These are phyloP conservation scores for Pantherophis vulpinus DNA, from an alignment of 2,797 vertebrate species.

Conservation along the genomic window DNA sequence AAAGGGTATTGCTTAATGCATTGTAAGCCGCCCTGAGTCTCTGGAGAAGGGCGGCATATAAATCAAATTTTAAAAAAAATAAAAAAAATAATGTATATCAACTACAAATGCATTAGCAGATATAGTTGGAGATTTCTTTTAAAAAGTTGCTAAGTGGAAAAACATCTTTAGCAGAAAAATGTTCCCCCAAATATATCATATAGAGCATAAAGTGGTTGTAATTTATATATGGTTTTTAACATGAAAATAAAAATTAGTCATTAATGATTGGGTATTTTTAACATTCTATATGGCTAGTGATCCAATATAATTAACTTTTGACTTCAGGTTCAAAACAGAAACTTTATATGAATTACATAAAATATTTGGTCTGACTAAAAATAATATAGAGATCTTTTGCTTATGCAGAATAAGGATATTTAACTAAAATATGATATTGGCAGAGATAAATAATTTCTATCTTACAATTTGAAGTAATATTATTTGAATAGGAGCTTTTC, in stretches of 20 bases:
- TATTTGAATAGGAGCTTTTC: not conserved
- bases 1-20: too few relatives aligned
- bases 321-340: slow-evolving; percentile 26
- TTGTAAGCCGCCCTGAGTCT: too few relatives aligned
- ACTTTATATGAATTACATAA: slow-evolving; percentile 42
- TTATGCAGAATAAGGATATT: slow-evolving; percentile 22
- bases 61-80: too few relatives aligned
- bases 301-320: not conserved
- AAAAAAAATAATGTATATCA: slow-evolving; percentile 19
- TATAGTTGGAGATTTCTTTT: slow-evolving; percentile 35
- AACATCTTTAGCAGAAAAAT: slow-evolving; percentile 3
- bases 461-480: not conserved
- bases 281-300: not conserved
- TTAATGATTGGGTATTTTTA: slow-evolving; percentile 20
- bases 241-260: slow-evolving; percentile 15
- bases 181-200: slow-evolving; percentile 16
- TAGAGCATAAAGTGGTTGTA: slow-evolving; percentile 19
- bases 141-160: slow-evolving; percentile 16
- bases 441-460: not conserved
- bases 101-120: not conserved
- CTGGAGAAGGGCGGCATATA: too few relatives aligned
- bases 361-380: slow-evolving; percentile 30
- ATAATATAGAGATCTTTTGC: not conserved
- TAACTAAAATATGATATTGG: not conserved
- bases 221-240: slow-evolving; percentile 18